Evolutionary conservation across 2,797 vertebrate genomes (phyloP).

Genomic region (Tamandua tetradactyla): DNA sequence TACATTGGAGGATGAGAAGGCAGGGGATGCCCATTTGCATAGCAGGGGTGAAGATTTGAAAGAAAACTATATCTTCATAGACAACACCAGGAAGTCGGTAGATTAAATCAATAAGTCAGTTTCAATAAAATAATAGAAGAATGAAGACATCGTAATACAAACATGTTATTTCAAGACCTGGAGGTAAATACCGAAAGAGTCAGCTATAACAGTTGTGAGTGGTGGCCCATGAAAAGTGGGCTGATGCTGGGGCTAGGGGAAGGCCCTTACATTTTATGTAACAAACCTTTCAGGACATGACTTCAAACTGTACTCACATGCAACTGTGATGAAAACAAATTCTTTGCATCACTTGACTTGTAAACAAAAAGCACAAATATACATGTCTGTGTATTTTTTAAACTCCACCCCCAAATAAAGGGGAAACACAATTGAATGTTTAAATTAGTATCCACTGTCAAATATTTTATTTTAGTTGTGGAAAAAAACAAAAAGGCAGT

Average conservation of each 20-base stretch:
- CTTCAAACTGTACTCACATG: not conserved
- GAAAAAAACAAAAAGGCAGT: constrained; percentile 14
- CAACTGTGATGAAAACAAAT: not conserved
- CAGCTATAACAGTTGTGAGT: not conserved
- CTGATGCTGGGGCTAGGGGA: not conserved
- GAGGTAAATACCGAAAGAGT: not conserved
- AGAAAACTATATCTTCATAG: not conserved
- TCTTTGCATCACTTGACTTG: not conserved
- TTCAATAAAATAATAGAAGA: not conserved
- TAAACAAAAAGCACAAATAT: not conserved
- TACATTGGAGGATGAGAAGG: not conserved
- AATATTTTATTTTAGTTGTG: not conserved
- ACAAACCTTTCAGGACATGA: not conserved
- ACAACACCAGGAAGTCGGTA: not conserved
- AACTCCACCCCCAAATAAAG: not conserved
- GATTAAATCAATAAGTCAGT: not conserved
- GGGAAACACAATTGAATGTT: not conserved
- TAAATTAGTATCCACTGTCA: constrained; percentile 44
- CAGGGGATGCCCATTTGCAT: not conserved
- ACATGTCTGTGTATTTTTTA: too few relatives aligned
- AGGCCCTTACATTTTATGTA: not conserved
- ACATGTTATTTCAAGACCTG: not conserved
- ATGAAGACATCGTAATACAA: not conserved
- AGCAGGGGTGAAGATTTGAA: not conserved
- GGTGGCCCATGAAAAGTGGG: not conserved